phyloP scores from a whole-genome alignment of 2,888 invertebrate species.

The Epirrhoe tristata region DNA sequence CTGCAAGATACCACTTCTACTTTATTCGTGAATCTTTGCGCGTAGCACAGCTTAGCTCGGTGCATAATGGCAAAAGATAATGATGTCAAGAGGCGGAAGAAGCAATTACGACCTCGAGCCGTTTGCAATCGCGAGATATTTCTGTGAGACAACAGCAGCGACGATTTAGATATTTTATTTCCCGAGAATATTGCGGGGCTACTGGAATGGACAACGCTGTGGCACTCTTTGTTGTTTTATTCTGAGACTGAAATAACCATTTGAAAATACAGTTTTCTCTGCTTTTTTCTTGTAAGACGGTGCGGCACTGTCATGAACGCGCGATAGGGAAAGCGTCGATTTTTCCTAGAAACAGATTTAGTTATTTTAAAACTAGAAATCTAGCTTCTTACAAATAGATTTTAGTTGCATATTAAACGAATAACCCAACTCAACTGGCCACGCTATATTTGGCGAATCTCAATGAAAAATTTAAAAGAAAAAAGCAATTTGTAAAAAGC shows the following conservation, averaged over 20 bases:
- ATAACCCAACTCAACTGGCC: not conserved
- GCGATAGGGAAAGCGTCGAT: not conserved
- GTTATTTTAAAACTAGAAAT: not conserved
- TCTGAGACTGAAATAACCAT: constrained; percentile 33
- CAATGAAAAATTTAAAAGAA: constrained; percentile 5
- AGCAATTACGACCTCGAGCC: constrained; percentile 74
- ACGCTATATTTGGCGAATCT: not conserved
- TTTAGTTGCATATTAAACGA: not conserved
- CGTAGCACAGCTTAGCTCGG: constrained; percentile 59
- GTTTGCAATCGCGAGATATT: constrained; percentile 70
- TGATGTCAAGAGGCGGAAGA: constrained; percentile 79
- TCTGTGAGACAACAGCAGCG: constrained; percentile 61
- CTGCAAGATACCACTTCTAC: constrained; percentile 24
- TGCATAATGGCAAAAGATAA: constrained; percentile 79
- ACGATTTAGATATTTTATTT: constrained; percentile 64
- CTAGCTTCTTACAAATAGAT: not conserved
- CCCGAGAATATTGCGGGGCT: constrained; percentile 60
- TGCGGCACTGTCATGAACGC: not conserved
- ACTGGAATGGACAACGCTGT: constrained; percentile 46
- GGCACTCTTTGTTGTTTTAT: constrained; percentile 30
- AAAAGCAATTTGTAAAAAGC: constrained; percentile 9
- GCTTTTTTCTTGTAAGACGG: constrained; percentile 7
- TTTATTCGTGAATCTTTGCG: constrained; percentile 10
- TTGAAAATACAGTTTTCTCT: constrained; percentile 29
- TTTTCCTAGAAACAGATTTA: not conserved